Base-by-base conservation (phyloP, 2,797 vertebrate species). In the Sparus aurata region DNA sequence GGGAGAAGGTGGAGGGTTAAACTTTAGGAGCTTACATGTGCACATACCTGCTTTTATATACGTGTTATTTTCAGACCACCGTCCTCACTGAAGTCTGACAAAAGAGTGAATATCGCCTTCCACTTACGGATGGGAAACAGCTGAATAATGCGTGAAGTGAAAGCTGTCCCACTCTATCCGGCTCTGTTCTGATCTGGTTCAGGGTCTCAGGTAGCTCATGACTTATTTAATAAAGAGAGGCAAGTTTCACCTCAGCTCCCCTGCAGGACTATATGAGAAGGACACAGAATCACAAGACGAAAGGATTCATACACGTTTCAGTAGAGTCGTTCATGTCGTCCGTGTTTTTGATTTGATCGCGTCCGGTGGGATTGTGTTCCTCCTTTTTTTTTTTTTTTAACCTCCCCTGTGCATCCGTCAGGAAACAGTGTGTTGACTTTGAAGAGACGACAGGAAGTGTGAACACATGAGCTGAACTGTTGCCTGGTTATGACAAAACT, bases 131-230 rank as follows among this genome's bases (percentile, higher is more conserved):
- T 62, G 5, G 27, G 50, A 57, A 74, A 57, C 22, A 1, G 4
- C 34, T 64, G 9, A 79, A 53, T 12, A 17, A 66, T 69, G 46
- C 1, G 13, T 70, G 3, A 63, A 65, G 68, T 80, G 76, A 83
- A 86, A 76, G 69, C 71, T 52, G 63, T 45, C 12, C 46, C 53
- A 4, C 53, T 61, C 54, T 55, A 25, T 8, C 6, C 4, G 43
- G 23, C 27, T 63, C 38, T 38, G 16, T 22, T 15, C n/a, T 45
- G 61, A 71, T 18, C 66, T 30, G 73, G 75, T 17, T 49, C 69
- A 2, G 61, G 4, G 59, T 81, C 80, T 90, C 79, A 3, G 67
- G 79, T 89, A 15, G 41, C 82, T 87, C 84, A 80, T 90, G 54
- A 78, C 34, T 89, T 87, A 90, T 91, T 85, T 22, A 87, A 47